Conservation (phyloP, 2,797 vertebrate genomes). For the Triplophysa yarkandensis region DNA sequence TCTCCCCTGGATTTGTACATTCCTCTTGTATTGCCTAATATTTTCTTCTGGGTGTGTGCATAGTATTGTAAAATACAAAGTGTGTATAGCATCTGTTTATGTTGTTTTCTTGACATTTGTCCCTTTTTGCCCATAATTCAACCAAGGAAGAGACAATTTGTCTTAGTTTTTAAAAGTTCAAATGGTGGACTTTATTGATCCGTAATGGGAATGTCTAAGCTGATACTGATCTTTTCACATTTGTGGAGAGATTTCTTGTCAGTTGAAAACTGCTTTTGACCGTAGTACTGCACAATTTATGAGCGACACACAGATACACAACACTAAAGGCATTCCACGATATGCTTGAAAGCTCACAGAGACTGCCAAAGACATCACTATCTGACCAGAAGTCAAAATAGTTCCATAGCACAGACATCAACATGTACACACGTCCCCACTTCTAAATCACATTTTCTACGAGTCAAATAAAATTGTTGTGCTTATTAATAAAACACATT, state of each 20-base stretch:
- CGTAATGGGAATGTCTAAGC: background rate
- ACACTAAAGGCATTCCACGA: constrained; percentile 44
- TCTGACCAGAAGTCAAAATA: constrained; percentile 56
- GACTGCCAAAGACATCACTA: constrained; percentile 64
- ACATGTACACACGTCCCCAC: background rate
- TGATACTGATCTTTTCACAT: background rate
- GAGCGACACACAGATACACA: background rate
- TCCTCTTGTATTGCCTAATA: constrained; percentile 63
- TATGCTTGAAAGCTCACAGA: constrained; percentile 58
- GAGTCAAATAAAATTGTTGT: background rate
- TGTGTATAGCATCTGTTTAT: constrained; percentile 50
- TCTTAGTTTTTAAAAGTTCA: background rate
- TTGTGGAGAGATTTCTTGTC: background rate
- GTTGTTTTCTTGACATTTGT: constrained; percentile 37
- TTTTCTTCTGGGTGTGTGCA: constrained; percentile 30
- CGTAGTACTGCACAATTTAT: background rate
- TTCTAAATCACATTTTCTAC: background rate
- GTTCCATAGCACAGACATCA: constrained; percentile 48
- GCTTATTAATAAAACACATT: background rate
- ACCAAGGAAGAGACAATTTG: background rate
- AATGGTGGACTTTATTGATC: constrained; percentile 1
- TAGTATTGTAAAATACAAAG: constrained; percentile 1
- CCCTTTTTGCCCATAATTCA: background rate
- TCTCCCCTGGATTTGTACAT: constrained; percentile 55
- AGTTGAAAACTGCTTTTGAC: constrained; percentile 5